Evolutionary conservation across 2,113 vertebrate genomes (phyloP), one percentile per base, ranked within the genome.

Genomic region (Sander vitreus): DNA sequence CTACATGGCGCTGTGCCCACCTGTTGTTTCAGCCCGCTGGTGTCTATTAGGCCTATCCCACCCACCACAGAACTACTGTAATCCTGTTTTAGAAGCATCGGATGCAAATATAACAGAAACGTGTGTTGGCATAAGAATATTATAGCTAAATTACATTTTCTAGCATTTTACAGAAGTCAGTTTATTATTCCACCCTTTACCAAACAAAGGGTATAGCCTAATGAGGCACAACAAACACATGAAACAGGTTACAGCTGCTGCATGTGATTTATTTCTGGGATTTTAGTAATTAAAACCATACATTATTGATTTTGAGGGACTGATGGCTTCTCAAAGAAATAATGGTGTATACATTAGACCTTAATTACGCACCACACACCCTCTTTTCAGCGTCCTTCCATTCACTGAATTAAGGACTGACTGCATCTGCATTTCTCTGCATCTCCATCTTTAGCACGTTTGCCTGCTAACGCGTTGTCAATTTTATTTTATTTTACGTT

Each of bases 11-110:
- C 82, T 75, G 83, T 76, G 85, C 89, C 92, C 94, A 95, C 95
- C 94, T 95, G 95, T 95, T 96, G 95, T 93, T 91, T 81, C 85
- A 78, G 55, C 68, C 67, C 58, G 65, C 59, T 83, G 50, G 9
- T 79, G 60, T 27, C 67, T 71, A 10, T 69, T 81, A n/a, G n/a
- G n/a, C n/a, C n/a, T n/a, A 85, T 71, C 73, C 76, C 59, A 78
- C 60, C 30, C 71, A 77, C 53, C 55, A 68, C 23, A 83, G 47
- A 67, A 76, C 74, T 69, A 63, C 45, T 80, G 13, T 75, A 68
- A 73, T 76, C 74, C 67, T n/a, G 18, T 60, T 85, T 77, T 33
- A 67, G 51, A 53, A 21, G n/a, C 80, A 51, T 0, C 21, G 12
- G n/a, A 23, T 78, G 66, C 2, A 81, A 81, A 73, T 16, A 58